phyloP scores from a whole-genome alignment of 2,113 vertebrate genomes.

The Athene noctua region DNA sequence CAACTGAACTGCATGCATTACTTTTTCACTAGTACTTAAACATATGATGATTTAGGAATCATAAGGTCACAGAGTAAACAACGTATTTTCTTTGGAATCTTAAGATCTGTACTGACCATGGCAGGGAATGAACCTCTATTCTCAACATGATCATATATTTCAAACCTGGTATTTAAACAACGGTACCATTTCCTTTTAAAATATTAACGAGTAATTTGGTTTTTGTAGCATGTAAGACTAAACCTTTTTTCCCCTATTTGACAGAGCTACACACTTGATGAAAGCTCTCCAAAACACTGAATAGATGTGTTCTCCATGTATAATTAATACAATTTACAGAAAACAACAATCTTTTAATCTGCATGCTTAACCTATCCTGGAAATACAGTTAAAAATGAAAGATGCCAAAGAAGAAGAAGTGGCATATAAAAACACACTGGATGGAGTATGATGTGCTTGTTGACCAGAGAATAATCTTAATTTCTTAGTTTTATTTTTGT shows the following conservation, averaged over 20 bases:
- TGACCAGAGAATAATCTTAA: neutral
- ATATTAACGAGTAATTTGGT: neutral
- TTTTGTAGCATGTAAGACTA: neutral
- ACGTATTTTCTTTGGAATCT: neutral
- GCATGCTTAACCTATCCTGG: neutral
- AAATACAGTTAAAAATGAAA: neutral
- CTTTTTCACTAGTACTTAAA: neutral
- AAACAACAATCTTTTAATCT: neutral
- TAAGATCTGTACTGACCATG: neutral
- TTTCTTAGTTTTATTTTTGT: neutral
- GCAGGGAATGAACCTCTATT: neutral
- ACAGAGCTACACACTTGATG: neutral
- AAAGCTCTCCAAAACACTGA: neutral
- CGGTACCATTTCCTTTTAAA: neutral
- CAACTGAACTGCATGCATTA: neutral
- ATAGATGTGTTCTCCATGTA: neutral
- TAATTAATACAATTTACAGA: neutral
- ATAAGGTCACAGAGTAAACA: neutral
- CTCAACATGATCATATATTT: neutral
- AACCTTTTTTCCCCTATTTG: neutral
- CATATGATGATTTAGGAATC: neutral
- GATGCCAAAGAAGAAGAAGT: neutral
- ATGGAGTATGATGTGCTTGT: rapidly evolving
- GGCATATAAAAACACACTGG: neutral
- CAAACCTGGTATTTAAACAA: neutral